Evolutionary conservation across 2,797 vertebrate genomes (phyloP).

Genomic region (Clamator glandarius): DNA sequence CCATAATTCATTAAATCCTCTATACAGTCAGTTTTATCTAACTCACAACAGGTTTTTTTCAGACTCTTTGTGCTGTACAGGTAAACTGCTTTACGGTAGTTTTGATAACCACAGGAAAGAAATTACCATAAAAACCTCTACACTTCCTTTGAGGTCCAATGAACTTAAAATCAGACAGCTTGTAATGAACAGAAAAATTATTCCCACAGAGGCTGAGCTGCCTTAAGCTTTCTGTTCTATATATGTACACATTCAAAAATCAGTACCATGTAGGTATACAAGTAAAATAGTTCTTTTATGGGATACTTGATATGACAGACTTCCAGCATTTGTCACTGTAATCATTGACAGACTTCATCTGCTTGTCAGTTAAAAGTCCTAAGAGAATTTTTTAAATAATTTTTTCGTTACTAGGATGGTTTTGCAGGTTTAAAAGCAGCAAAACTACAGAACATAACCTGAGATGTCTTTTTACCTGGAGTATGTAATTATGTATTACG

Average conservation of each 20-base stretch:
- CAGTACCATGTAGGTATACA: background rate
- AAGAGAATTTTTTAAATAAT: conserved; percentile 61
- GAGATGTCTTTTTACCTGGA: background rate
- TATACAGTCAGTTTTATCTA: conserved; percentile 47
- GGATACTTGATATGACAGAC: conserved; percentile 39
- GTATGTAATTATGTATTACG: background rate
- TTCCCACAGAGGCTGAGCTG: conserved; percentile 52
- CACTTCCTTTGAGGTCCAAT: conserved; percentile 48
- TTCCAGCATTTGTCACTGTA: conserved; percentile 23
- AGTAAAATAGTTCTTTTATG: conserved; percentile 38
- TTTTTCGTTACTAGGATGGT: conserved; percentile 3
- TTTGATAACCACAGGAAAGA: conserved; percentile 47
- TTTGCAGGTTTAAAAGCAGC: conserved; percentile 42
- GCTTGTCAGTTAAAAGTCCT: conserved; percentile 38
- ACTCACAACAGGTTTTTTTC: background rate
- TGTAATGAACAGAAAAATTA: conserved; percentile 61
- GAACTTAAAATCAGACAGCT: conserved; percentile 46
- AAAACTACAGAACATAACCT: background rate
- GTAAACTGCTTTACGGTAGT: conserved; percentile 52
- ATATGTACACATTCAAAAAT: conserved; percentile 9
- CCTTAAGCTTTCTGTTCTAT: conserved; percentile 29
- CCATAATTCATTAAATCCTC: conserved; percentile 55
- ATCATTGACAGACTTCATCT: conserved; percentile 52
- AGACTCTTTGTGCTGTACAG: conserved; percentile 4
- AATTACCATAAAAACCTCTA: conserved; percentile 51